These are phyloP conservation scores for Bradypodion pumilum DNA, from an alignment of 2,797 vertebrate genomes.

Conservation along the genomic window DNA sequence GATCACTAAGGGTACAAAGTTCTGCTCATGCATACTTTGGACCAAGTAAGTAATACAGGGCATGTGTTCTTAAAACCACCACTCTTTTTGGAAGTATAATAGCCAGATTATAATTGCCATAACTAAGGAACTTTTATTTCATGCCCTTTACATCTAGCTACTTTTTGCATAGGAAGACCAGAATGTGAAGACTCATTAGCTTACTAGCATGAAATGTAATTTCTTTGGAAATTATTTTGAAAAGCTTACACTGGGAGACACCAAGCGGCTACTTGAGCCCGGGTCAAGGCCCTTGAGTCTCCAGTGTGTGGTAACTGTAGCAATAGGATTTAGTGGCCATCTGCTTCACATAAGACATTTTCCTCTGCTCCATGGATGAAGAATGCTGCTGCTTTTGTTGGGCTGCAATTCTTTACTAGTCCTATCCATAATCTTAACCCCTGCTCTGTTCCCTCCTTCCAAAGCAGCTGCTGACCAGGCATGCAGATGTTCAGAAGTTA, in stretches of 20 bases:
- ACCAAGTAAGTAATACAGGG: slow-evolving; percentile 12
- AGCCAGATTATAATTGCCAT: not conserved
- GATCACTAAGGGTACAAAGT: not conserved
- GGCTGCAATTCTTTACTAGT: not conserved
- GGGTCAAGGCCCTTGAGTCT: not conserved
- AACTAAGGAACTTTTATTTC: slow-evolving; percentile 4
- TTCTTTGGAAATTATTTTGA: not conserved
- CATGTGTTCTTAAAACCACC: not conserved
- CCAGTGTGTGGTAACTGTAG: not conserved
- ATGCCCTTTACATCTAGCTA: not conserved
- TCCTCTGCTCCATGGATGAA: not conserved
- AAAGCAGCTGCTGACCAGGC: not conserved
- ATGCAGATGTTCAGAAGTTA: rapidly evolving
- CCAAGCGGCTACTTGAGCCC: not conserved
- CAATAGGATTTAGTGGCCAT: not conserved
- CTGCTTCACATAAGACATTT: not conserved
- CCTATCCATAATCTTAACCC: not conserved
- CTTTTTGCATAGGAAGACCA: not conserved
- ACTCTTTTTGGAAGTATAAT: not conserved
- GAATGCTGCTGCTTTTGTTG: not conserved
- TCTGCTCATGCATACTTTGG: not conserved
- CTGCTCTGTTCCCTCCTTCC: not conserved
- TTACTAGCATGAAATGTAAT: not conserved
- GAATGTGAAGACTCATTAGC: not conserved
- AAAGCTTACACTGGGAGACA: not conserved